phyloP scores from a whole-genome alignment of 2,888 invertebrate species.

The Sialis lutaria region DNA sequence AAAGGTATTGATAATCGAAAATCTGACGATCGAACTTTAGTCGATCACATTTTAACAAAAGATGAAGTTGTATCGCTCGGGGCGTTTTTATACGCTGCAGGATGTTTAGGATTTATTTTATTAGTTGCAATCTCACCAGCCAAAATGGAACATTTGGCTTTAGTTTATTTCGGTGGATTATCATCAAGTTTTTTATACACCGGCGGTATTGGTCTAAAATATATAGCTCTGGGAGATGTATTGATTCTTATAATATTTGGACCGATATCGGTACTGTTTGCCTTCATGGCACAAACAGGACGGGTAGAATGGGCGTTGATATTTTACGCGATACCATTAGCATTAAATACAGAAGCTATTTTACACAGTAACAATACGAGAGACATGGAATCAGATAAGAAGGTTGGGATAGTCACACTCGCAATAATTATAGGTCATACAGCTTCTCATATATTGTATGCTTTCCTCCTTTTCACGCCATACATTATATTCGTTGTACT shows the following conservation, averaged over 20 bases:
- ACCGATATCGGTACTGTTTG: constrained; percentile 83
- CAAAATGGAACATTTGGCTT: constrained; percentile 83
- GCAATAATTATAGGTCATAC: constrained; percentile 88
- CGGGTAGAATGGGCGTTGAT: constrained; percentile 79
- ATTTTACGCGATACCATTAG: constrained; percentile 84
- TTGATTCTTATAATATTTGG: constrained; percentile 85
- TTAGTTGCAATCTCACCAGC: constrained; percentile 70
- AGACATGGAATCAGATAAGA: constrained; percentile 73
- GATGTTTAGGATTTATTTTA: constrained; percentile 67
- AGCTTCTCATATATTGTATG: constrained; percentile 80
- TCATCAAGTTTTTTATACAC: constrained; percentile 94
- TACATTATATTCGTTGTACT: constrained; percentile 79
- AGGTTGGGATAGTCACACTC: constrained; percentile 83
- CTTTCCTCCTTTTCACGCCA: constrained; percentile 75
- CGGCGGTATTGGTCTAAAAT: constrained; percentile 89
- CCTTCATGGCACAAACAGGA: constrained; percentile 85
- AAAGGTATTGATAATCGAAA: constrained; percentile 86
- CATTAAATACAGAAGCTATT: constrained; percentile 88
- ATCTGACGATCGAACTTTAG: constrained; percentile 85
- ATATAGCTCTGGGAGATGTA: constrained; percentile 87
- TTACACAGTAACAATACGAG: constrained; percentile 90
- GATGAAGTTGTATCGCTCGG: constrained; percentile 77
- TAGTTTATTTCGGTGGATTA: constrained; percentile 88
- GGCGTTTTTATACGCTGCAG: constrained; percentile 70
- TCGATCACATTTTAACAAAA: constrained; percentile 76